Base-by-base conservation (phyloP, 2,797 vertebrate species). In the Emys orbicularis region DNA sequence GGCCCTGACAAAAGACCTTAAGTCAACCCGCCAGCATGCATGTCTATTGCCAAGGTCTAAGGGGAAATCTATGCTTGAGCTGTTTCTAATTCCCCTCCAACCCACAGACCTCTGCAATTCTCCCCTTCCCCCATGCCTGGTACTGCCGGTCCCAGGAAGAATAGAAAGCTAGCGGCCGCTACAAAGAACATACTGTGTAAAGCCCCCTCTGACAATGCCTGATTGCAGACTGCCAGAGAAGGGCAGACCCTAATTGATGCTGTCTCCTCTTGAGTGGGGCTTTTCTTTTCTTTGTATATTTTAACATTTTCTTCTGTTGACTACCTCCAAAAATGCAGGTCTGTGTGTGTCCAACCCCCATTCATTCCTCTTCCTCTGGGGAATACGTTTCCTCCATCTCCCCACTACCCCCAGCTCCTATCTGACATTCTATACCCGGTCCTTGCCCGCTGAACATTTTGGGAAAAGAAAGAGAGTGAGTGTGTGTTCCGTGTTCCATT, bases 151-250 rank as follows among this genome's bases (percentile, higher is more conserved):
- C 53, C 72, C 1, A 34, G 88, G 86, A 87, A 90, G 95, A 97
- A 81, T 0, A 19, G 53, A 44, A 79, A 88, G 9, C 87, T 90
- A 57, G 74, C 8, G 49, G 27, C 16, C 72, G 44, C 86, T 77
- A 97, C 95, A 97, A 97, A 97, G 94, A 72, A 53, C 72, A 1
- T 89, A 77, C 88, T 97, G 95, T 97, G 79, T 65, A 80, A 84
- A 44, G 19, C 41, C 65, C 54, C 65, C 87, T 47, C 74, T 16
- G 76, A 92, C 88, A 53, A 25, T 1, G 5, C 34, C 82, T 93
- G 2, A 13, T 94, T 77, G 44, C 87, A 72, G 5, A 93, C 37
- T n/a, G 12, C 83, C 1, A 7, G 5, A 27, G 56, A 94, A 87
- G 90, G 61, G 37, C 90, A 83, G 83, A 74, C 4, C 7, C 88